Evolutionary conservation across 2,888 invertebrate genomes (phyloP), one percentile per base, ranked within the genome.

Genomic region (Tetrapedia diversipes): DNA sequence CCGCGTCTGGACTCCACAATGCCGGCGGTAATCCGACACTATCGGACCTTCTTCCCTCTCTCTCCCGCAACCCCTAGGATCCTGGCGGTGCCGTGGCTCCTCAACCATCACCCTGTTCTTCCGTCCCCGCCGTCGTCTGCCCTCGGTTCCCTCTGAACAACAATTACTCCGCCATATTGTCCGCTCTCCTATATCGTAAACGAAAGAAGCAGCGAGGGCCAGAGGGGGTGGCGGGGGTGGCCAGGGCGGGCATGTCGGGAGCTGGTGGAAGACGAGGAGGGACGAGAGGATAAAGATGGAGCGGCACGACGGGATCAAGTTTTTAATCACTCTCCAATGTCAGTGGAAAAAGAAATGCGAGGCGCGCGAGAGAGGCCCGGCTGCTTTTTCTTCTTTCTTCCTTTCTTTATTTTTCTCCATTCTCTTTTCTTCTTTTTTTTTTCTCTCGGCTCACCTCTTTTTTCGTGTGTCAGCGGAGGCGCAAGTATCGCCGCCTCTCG

Each of bases 301-400:
- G 79, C 75, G 63, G 64, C 80, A 73, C 74, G 75, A 75, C 59
- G 78, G 83, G 86, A 88, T 89, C 88, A 89, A 88, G 87, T 88
- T 89, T 89, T 89, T 89, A 89, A 89, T 89, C 89, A 89, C 89
- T 89, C 86, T 87, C 86, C 81, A 83, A 86, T 85, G 86, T 87
- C 86, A 83, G 80, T 78, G 80, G 78, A 78, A 82, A 82, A 85
- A 86, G 84, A 86, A 86, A 83, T 74, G 82, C 78, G 80, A 82
- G 72, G 79, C 63, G 68, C 51, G 76, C 47, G 64, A 64, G 56
- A 66, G 49, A 34, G 37, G 24, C 24, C 43, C 39, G 53, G 43
- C 29, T 64, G 27, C 27, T 45, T 53, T 7, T 60, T 49, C 24
- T 53, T 37, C 6, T 45, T 27, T 32, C n/a, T 37, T 16, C 0